Percentiles rank a stretch among this genome's conserved stretches.
These are phyloP conservation scores for Tympanuchus pallidicinctus DNA, from an alignment of 2,113 vertebrate species.

Conservation along the genomic window DNA sequence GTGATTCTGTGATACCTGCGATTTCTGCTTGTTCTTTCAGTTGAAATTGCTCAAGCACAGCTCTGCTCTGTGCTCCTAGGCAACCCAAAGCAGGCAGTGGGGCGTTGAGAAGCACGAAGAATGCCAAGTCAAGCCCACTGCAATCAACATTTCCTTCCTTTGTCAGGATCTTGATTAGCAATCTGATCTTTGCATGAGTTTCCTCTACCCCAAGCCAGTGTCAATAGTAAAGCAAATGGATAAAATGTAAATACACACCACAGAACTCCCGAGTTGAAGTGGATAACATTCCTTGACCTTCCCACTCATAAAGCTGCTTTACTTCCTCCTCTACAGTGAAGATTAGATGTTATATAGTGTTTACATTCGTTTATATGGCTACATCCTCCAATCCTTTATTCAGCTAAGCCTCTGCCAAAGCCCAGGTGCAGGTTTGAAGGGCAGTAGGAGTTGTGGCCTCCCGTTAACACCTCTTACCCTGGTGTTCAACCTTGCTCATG, in stretches of 20 bases:
- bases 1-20: too few relatives aligned
- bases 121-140: not conserved
- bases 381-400: conserved; percentile 48
- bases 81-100: not conserved
- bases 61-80: not conserved
- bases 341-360: conserved; percentile 50
- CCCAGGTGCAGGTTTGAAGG: not conserved
- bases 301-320: conserved; percentile 45
- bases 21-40: not conserved
- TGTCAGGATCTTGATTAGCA: conserved; percentile 25
- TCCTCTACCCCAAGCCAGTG: conserved; percentile 56
- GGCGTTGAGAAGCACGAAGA: not conserved
- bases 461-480: not conserved
- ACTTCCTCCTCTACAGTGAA: conserved; percentile 51
- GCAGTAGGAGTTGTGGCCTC: not conserved
- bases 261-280: conserved; percentile 22
- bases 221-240: conserved; percentile 56
- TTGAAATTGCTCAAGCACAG: not conserved
- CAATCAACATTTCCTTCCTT: conserved; percentile 50
- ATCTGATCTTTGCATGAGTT: conserved; percentile 24
- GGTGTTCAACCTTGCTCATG: rapidly evolving
- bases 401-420: conserved; percentile 18
- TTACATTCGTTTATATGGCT: conserved; percentile 53
- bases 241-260: conserved; percentile 26
- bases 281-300: conserved; percentile 65